Evolutionary conservation across 2,797 vertebrate genomes (phyloP).

Genomic region (Ataeniobius toweri): DNA sequence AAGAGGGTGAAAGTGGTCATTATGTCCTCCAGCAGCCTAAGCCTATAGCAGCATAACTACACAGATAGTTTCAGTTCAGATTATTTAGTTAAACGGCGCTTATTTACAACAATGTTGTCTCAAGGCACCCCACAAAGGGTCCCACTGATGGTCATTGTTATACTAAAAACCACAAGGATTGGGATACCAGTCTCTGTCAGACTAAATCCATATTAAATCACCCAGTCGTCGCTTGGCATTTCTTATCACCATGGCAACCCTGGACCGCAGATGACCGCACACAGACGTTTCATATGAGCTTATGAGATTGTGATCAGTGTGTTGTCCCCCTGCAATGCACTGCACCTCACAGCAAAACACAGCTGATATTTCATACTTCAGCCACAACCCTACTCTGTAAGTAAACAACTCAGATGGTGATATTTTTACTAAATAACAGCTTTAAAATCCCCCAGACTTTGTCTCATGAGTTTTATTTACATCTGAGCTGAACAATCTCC

Average conservation of each 20-base stretch:
- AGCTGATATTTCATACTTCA: neutral
- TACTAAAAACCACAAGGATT: too few species aligned
- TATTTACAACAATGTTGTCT: too few species aligned
- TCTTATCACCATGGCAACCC: conserved; percentile 23
- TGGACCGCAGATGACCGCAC: neutral
- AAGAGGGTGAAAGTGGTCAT: too few species aligned
- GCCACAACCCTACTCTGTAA: neutral
- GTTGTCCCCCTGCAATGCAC: neutral
- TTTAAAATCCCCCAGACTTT: neutral
- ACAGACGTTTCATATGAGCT: neutral
- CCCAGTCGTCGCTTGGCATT: conserved; percentile 5
- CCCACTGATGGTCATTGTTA: too few species aligned
- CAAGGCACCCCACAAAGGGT: too few species aligned
- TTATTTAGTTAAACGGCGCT: too few species aligned
- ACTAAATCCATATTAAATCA: conserved; percentile 1
- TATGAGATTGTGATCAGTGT: conserved; percentile 1
- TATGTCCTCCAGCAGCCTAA: too few species aligned
- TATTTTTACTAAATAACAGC: neutral
- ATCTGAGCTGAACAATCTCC: neutral
- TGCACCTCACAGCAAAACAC: neutral
- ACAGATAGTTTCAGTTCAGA: too few species aligned
- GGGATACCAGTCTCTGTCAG: too few species aligned
- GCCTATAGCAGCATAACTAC: too few species aligned
- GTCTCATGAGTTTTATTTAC: neutral
- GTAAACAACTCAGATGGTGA: neutral